Conservation (phyloP, 2,797 vertebrate species). For the Tokudaia muenninki region DNA sequence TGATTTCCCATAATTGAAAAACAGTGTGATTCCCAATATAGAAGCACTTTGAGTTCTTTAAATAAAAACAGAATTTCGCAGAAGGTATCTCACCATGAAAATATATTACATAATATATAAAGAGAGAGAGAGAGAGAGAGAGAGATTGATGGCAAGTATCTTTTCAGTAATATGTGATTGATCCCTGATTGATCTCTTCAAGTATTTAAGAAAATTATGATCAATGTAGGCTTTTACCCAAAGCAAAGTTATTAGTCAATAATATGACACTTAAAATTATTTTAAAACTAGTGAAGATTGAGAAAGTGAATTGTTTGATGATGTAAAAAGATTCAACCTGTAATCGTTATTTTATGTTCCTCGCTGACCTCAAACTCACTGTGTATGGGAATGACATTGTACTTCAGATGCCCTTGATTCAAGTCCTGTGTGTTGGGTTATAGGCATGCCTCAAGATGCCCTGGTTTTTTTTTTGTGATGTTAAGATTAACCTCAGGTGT, state of each 20-base stretch:
- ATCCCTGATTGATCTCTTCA: neutral
- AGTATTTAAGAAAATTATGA: slow-evolving; percentile 10
- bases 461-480: neutral
- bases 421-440: too few relatives aligned
- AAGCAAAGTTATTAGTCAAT: slow-evolving; percentile 14
- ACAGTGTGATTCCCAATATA: neutral
- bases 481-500: neutral
- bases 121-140: neutral
- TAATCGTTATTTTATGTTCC: neutral
- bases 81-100: neutral
- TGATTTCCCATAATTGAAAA: neutral
- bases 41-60: neutral
- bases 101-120: neutral
- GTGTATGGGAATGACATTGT: neutral
- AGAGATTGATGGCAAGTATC: neutral
- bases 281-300: neutral
- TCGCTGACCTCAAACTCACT: neutral
- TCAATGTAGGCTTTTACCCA: neutral
- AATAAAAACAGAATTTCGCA: neutral
- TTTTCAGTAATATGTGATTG: neutral
- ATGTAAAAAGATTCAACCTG: neutral
- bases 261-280: neutral
- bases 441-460: neutral
- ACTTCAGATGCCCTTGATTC: neutral
- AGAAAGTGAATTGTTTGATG: neutral